Conservation (phyloP, 1,140 invertebrate genomes). For the Dufourea novaeangliae region DNA sequence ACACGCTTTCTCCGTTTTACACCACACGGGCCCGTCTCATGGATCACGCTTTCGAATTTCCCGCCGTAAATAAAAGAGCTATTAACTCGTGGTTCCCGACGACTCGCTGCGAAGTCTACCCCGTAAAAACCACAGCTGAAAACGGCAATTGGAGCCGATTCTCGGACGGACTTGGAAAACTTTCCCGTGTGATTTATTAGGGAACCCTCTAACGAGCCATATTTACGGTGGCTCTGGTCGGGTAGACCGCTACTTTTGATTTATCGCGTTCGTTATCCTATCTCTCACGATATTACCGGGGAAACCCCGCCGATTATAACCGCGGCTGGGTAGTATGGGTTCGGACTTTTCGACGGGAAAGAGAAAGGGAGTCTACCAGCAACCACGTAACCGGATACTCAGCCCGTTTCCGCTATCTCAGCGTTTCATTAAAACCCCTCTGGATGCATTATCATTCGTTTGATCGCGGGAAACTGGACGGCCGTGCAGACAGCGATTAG, state of each 20-base stretch:
- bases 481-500: constrained; percentile 28
- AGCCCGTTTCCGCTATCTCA: constrained; percentile 44
- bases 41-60: too few species aligned
- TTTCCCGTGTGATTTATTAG: constrained; percentile 24
- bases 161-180: background rate
- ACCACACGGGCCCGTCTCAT: too few species aligned
- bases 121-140: background rate
- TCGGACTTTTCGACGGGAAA: constrained; percentile 18
- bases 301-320: constrained; percentile 29
- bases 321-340: background rate
- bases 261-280: constrained; percentile 36
- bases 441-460: constrained; percentile 40
- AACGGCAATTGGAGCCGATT: constrained; percentile 14
- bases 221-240: constrained; percentile 24
- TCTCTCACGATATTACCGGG: background rate
- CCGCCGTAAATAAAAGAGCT: too few species aligned
- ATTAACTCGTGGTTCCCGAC: too few species aligned
- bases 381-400: constrained; percentile 4
- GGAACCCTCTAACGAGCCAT: constrained; percentile 20
- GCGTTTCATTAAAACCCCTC: constrained; percentile 39
- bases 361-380: too few species aligned
- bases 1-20: too few species aligned
- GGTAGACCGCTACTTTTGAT: constrained; percentile 18
- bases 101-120: too few species aligned
- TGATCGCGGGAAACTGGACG: constrained; percentile 38